A percentile compares a stretch with the other conserved stretches of the same genome.
Conservation (phyloP, 1,140 invertebrate species). For the Cydia strobilella region DNA sequence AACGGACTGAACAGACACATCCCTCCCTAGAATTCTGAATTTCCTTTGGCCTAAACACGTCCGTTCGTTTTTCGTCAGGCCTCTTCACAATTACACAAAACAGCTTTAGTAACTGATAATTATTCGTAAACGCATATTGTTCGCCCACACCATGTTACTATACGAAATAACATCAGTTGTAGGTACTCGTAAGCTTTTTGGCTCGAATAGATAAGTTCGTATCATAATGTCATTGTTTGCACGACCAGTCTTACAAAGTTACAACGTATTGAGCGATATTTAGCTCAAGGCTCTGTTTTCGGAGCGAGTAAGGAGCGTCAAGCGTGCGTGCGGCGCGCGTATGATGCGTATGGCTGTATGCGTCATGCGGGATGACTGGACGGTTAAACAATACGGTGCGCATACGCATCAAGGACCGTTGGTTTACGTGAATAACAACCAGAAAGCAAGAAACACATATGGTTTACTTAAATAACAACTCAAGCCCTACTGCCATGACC, state of each 20-base stretch:
- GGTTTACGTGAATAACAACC: neutral
- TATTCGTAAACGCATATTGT: neutral
- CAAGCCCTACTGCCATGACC: neutral
- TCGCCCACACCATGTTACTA: neutral
- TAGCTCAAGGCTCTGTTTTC: constrained; percentile 24
- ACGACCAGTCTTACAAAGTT: neutral
- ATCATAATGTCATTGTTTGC: constrained; percentile 28
- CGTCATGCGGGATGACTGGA: constrained; percentile 6
- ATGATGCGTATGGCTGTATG: neutral
- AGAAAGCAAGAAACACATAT: neutral
- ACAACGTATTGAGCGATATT: neutral
- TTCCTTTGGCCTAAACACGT: too few relatives aligned
- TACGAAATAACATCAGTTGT: neutral
- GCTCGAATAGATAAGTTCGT: neutral
- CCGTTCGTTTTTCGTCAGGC: too few relatives aligned
- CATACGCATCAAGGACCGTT: neutral
- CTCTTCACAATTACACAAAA: too few relatives aligned
- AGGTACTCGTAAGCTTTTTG: neutral
- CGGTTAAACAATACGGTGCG: neutral
- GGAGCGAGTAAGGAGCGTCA: constrained; percentile 6
- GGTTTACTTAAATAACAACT: neutral
- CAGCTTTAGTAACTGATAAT: too few relatives aligned
- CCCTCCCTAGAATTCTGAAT: too few relatives aligned
- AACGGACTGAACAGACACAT: too few relatives aligned
- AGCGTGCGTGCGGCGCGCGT: constrained; percentile 22